Conservation (phyloP, 2,797 vertebrate species). For the Danionella dracula region DNA sequence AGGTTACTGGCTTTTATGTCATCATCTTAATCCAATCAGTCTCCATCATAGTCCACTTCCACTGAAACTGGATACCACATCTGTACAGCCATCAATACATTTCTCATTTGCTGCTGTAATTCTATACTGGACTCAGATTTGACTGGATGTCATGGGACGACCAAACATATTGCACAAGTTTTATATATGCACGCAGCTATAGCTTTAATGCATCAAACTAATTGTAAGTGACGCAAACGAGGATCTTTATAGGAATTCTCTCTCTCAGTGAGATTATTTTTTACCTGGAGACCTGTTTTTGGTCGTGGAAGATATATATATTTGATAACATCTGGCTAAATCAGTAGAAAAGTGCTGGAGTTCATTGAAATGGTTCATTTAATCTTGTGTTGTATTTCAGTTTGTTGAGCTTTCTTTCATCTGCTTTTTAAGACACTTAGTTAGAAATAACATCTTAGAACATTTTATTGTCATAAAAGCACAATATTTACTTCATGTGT, state of each 20-base stretch:
- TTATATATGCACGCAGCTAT: background rate
- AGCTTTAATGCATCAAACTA: background rate
- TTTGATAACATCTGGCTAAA: too few species aligned
- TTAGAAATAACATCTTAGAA: too few species aligned
- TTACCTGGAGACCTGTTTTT: background rate
- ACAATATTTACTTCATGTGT: too few species aligned
- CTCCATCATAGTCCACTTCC: conserved; percentile 40
- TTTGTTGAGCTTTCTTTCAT: too few species aligned
- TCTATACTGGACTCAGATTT: background rate
- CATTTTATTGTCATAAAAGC: too few species aligned
- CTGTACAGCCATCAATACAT: conserved; percentile 34
- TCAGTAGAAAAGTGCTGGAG: too few species aligned
- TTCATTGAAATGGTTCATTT: too few species aligned
- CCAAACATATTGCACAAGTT: background rate
- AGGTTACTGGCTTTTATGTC: conserved; percentile 53
- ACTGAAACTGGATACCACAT: conserved; percentile 36
- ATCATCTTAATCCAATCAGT: conserved; percentile 61
- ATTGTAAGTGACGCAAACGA: background rate
- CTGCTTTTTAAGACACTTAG: too few species aligned
- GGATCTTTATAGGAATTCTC: background rate
- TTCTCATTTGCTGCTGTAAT: background rate
- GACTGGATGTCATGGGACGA: background rate
- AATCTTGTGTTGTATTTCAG: too few species aligned
- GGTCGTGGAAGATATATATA: too few species aligned
- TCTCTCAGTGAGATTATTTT: background rate